A percentile compares a stretch with the other conserved stretches of the same genome.
These are phyloP conservation scores for Stegana nigrithorax DNA, from an alignment of 2,888 invertebrate genomes.

Conservation along the genomic window DNA sequence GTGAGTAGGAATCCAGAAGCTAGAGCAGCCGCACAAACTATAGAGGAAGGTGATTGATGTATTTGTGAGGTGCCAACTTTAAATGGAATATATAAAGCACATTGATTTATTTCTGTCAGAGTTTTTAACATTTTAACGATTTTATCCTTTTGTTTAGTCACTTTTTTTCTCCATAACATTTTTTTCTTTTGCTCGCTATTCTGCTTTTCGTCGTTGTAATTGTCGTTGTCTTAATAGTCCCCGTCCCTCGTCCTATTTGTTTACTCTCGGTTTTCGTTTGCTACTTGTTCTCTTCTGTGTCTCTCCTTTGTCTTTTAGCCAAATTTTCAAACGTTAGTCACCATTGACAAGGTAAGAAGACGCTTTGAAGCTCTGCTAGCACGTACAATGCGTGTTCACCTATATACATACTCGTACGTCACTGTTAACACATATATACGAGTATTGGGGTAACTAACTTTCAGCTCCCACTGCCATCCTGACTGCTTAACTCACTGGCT, in stretches of 20 bases:
- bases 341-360: constrained; percentile 59
- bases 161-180: constrained; percentile 20
- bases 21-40: too few relatives aligned
- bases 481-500: too few relatives aligned
- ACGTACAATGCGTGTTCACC: too few relatives aligned
- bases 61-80: too few relatives aligned
- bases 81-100: constrained; percentile 58
- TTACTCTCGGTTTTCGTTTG: constrained; percentile 18
- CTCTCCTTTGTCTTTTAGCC: constrained; percentile 60
- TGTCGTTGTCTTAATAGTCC: constrained; percentile 14
- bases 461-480: too few relatives aligned
- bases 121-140: constrained; percentile 62
- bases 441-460: too few relatives aligned
- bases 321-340: constrained; percentile 59
- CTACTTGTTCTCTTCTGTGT: constrained; percentile 46
- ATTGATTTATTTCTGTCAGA: constrained; percentile 58
- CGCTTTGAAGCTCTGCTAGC: too few relatives aligned
- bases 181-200: constrained; percentile 15
- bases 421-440: too few relatives aligned
- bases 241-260: constrained; percentile 1
- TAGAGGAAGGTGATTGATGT: too few relatives aligned
- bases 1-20: too few relatives aligned
- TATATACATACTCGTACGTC: too few relatives aligned
- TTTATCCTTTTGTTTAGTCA: constrained; percentile 57
- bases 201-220: background rate